A percentile compares a stretch with the other conserved stretches of the same genome.
Conservation (phyloP, 2,797 vertebrate genomes). For the Synaphobranchus kaupii region DNA sequence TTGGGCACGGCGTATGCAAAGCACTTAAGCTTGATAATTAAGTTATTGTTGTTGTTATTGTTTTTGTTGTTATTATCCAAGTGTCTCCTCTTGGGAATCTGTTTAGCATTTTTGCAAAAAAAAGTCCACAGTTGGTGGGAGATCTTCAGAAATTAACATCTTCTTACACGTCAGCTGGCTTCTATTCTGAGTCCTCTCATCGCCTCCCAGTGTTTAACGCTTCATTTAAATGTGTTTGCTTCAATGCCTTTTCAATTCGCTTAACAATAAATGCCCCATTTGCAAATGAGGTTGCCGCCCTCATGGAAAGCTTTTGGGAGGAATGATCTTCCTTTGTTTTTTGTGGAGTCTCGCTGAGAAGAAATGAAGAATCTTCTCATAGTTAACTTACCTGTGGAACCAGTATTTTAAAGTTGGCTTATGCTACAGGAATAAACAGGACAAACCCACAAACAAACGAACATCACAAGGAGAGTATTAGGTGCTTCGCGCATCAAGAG, state of each 20-base stretch:
- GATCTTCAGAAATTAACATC: background rate
- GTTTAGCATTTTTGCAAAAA: background rate
- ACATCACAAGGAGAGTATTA: background rate
- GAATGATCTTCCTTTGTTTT: background rate
- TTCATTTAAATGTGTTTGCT: background rate
- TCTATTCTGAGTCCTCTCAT: conserved; percentile 7
- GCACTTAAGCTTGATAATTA: background rate
- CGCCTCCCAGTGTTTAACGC: background rate
- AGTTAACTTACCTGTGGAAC: background rate
- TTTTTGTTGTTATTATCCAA: background rate
- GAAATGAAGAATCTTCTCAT: background rate
- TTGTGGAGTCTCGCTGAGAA: background rate
- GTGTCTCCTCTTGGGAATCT: background rate
- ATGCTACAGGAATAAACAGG: background rate
- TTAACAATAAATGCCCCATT: background rate
- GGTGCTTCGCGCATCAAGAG: background rate
- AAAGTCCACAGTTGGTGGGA: background rate
- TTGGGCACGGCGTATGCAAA: background rate
- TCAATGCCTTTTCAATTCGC: background rate
- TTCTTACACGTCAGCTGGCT: background rate
- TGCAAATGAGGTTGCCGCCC: conserved; percentile 10
- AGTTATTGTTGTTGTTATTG: background rate
- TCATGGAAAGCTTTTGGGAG: background rate
- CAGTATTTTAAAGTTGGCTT: background rate
- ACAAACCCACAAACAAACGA: background rate